Evolutionary conservation across 2,888 invertebrate species (phyloP), one percentile per base, ranked within the genome.

Genomic region (Hedychridium roseum): DNA sequence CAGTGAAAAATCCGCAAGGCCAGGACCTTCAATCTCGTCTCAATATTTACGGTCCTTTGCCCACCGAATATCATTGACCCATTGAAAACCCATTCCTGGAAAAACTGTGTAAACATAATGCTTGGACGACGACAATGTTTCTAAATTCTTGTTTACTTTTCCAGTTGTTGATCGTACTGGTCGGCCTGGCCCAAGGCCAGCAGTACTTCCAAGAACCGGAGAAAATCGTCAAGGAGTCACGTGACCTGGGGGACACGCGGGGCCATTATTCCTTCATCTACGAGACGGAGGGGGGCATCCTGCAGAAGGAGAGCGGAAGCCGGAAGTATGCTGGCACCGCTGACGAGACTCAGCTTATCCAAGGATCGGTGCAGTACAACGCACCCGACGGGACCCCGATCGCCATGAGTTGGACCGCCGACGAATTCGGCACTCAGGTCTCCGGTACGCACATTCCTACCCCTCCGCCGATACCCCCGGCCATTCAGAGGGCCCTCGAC

Each of bases 371-470:
- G 0, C 78, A 78, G 43, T 78, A 78, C 57, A 78, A 77, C 41
- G 78, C 78, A 1, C 78, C 78, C 0, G 78, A 78, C 41, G 78
- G 78, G 6, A 78, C 78, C 0, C 78, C 78, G 2, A 70, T 78
- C 17, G 74, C 78, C 6, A 51, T 76, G 20, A 78, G 78, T 47
- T 78, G 78, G 78, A 78, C 78, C 1, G 78, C 78, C 20, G 78
- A 78, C 31, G 78, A 78, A 38, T 78, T 71, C 26, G 78, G 78
- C 1, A 61, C 76, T 6, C 78, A 76, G 54, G 76, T 78, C 4
- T 64, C 68, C 1, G 76, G 76, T 2, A 66, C 66, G 21, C 77
- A 78, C 39, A 37, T 78, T 2, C 78, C 78, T 2, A 77, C 76
- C 1, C 76, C 78, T 1, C 78, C 78, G 1, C 78, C 78, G 1